Base-by-base conservation (phyloP, 1,140 invertebrate genomes). In the Dendroctonus valens region DNA sequence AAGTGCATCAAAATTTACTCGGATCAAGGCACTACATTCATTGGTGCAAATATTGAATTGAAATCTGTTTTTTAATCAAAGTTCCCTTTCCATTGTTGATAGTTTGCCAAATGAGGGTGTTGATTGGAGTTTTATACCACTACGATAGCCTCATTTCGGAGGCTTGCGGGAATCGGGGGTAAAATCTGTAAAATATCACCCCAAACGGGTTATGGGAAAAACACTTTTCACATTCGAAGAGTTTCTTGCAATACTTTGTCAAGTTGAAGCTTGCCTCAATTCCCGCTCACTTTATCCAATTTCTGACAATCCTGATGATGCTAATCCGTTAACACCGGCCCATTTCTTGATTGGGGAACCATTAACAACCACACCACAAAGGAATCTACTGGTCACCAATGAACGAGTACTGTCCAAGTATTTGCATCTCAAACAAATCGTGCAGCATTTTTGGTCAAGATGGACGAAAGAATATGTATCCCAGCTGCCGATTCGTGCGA, bases 331-430 rank as follows among this genome's bases (percentile, higher is more conserved):
- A 8, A 15, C 44, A 5, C 77, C 78, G 12, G 74, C 68, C 11
- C 76, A 79, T 69, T 80, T 80, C 54, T 51, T 80, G 7, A 78
- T 77, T 60, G 78, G 77, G 5, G 39, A 59, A 46, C 63, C 72
- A 8, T 58, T 77, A 4, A 72, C 61, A 7, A 38, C 70, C 7
- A 7, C 73, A 9, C 69, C 73, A 39, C 60, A 69, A 11, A 41
- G 51, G 4, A 26, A 53, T 44, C 26, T 58, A n/a, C 37, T 38
- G 9, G 48, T 52, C 4, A 7, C 57, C 7, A 38, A 39, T 7
- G 12, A 55, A 48, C 69, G 68, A 49, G 63, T 65, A 6, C 57
- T 77, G 5, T 60, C 58, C 7, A 42, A 69, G 9, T 77, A 67
- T 66, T 72, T 76, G 65, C 59, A 62, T 7, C 2, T 75, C 8